Percentiles rank a stretch among this genome's conserved stretches.
These are phyloP conservation scores for Drosophila sordidula DNA, from an alignment of 2,888 invertebrate species.

Conservation along the genomic window DNA sequence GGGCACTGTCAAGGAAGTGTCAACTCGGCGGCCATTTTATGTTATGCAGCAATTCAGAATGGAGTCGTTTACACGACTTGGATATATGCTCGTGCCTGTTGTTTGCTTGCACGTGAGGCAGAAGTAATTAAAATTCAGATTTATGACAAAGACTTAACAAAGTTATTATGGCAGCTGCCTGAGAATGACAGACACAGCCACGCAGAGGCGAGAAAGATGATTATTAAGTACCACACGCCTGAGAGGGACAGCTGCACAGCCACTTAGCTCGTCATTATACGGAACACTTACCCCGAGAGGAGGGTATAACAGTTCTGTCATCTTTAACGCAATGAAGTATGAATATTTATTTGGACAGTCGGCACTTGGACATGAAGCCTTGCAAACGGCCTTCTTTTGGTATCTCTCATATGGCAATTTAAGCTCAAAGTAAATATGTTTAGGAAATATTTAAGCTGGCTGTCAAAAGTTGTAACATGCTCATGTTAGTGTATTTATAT, in stretches of 20 bases:
- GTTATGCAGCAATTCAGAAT: conserved; percentile 40
- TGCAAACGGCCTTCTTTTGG: background rate
- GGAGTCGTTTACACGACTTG: conserved; percentile 29
- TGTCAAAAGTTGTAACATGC: background rate
- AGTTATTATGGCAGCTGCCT: conserved; percentile 63
- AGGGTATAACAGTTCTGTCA: conserved; percentile 26
- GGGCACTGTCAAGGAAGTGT: conserved; percentile 8
- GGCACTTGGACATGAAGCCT: background rate
- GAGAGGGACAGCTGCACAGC: conserved; percentile 11
- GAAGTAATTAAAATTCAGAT: conserved; percentile 73
- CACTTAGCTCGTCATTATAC: conserved; percentile 38
- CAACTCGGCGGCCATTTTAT: conserved; percentile 40
- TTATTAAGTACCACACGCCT: conserved; percentile 26
- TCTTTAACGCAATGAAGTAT: background rate
- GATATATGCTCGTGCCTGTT: background rate
- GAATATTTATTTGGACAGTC: conserved; percentile 20
- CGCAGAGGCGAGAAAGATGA: conserved; percentile 5
- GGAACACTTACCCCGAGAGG: conserved; percentile 15
- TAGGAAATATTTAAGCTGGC: conserved; percentile 4
- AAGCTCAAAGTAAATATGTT: background rate
- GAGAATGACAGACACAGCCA: conserved; percentile 45
- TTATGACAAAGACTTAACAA: conserved; percentile 72
- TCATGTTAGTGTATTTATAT: conserved; percentile 25
- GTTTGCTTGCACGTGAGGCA: conserved; percentile 13
- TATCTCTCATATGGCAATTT: background rate